Evolutionary conservation across 2,113 vertebrate genomes (phyloP), one percentile per base, ranked within the genome.

Genomic region (Melanerpes aurifrons): DNA sequence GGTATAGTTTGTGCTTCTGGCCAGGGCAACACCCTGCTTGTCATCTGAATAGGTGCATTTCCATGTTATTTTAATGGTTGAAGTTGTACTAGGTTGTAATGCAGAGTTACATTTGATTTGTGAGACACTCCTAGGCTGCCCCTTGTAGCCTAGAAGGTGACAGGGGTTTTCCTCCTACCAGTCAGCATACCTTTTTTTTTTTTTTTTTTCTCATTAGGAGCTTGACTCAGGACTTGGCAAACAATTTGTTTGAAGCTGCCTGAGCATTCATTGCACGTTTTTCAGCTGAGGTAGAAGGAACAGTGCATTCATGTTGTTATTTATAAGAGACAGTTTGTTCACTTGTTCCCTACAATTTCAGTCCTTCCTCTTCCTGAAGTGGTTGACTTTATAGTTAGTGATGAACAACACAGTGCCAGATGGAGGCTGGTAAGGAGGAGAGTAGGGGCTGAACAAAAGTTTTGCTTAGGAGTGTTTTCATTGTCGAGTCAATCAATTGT

Each of bases 101-200:
- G 3, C 9, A 15, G 31, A 7, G 3, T n/a, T 67, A 2, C 0
- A 0, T 24, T 43, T 53, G 6, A 3, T 15, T 13, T 61, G 12
- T 64, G 32, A 37, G 43, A 75, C 10, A 31, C 19, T 7, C 8
- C 28, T 28, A 1, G 1, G 3, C 18, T 53, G 1, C 2, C 43
- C 9, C n/a, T 4, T 14, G 43, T 40, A 32, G 8, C 31, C 3
- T 1, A 28, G 24, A 64, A n/a, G 35, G 19, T 43, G 12, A 20
- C 5, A 19, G 48, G 54, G 3, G 4, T 21, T 78, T 35, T 15
- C 28, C 10, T 31, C 20, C 4, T 11, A 16, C 12, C 19, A 10
- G 14, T 4, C n/a, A 18, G 31, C 15, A 1, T 12, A 32, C 37
- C 11, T 40, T 40, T 12, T 20, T 29, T 5, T 40, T 40, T 12